Conservation (phyloP, 2,113 vertebrate genomes). For the Condylura cristata region DNA sequence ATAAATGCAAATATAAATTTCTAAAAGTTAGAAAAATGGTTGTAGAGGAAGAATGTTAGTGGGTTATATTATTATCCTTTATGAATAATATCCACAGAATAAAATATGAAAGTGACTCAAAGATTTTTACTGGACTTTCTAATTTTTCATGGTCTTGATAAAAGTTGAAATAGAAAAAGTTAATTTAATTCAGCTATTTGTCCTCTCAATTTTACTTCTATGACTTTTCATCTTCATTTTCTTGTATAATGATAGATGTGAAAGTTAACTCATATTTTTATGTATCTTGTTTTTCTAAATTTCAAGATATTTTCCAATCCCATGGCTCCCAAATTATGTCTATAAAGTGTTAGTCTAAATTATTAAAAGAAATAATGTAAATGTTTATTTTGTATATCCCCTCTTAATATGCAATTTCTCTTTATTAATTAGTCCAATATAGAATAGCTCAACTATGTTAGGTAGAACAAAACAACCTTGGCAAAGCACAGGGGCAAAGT, state of each 20-base stretch:
- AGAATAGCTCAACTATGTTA: not conserved
- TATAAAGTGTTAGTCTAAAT: not conserved
- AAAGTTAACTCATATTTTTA: not conserved
- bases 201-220: not conserved
- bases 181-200: not conserved
- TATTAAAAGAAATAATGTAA: not conserved
- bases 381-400: not conserved
- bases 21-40: not conserved
- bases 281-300: not conserved
- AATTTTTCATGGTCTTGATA: not conserved
- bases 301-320: not conserved
- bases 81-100: not conserved
- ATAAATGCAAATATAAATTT: not conserved
- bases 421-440: not conserved
- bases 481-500: not conserved
- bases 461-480: accelerated
- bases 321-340: not conserved
- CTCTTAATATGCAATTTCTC: not conserved
- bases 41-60: not conserved
- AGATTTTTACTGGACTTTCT: not conserved
- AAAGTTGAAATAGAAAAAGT: slow-evolving; percentile 8
- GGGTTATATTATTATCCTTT: not conserved
- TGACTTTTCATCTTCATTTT: not conserved
- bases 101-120: not conserved
- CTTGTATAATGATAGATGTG: not conserved